Evolutionary conservation across 2,113 vertebrate species (phyloP).

Genomic region (Cryptotis parvus): DNA sequence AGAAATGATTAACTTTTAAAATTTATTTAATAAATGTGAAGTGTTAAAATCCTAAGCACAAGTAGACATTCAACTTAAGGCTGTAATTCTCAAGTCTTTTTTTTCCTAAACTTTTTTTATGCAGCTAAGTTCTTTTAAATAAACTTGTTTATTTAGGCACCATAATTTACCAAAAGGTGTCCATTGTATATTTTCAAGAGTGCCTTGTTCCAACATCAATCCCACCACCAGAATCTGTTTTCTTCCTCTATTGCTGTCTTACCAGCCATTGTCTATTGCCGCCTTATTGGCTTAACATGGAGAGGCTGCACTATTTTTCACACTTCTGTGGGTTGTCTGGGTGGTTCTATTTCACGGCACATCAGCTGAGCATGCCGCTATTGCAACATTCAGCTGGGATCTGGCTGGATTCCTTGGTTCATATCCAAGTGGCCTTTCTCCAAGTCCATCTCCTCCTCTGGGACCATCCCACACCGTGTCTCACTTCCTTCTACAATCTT

Average conservation of each 20-base stretch:
- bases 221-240: neutral
- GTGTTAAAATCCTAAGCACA: neutral
- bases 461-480: neutral
- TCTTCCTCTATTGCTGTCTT: neutral
- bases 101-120: constrained; percentile 28
- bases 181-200: too few species aligned
- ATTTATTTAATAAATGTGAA: neutral
- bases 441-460: neutral
- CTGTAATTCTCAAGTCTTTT: constrained; percentile 46
- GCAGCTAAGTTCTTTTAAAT: neutral
- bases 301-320: neutral
- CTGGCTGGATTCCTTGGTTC: neutral
- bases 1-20: neutral
- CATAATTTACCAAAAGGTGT: too few species aligned
- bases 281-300: neutral
- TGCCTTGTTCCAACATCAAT: too few species aligned
- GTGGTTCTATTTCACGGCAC: neutral
- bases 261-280: neutral
- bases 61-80: neutral
- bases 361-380: neutral
- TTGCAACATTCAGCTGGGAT: neutral
- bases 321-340: neutral
- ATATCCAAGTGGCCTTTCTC: neutral
- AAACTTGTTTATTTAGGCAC: too few species aligned
- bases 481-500: too few species aligned